Base-by-base conservation (phyloP, 2,113 vertebrate species). In the Platanista minor region DNA sequence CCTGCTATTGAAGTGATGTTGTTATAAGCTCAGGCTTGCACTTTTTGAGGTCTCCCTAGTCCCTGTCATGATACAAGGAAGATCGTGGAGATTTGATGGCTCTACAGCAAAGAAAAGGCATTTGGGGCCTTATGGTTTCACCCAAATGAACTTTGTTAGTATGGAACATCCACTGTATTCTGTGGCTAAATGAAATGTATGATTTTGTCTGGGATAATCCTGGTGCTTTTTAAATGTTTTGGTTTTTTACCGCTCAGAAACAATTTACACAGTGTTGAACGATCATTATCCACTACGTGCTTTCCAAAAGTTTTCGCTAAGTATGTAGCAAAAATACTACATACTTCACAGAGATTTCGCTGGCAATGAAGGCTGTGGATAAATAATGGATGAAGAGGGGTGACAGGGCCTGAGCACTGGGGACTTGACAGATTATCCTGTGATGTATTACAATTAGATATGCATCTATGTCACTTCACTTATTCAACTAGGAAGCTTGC, bases 361-460 rank as follows among this genome's bases (percentile, higher is more conserved):
- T 97, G 96, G 87, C 97, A 97, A 78, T 96, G 96, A 98, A 98
- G 96, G 92, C 87, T 97, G 91, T 93, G 75, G 95, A 98, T 99
- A 98, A 98, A 99, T 99, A 98, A 99, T 98, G 98, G 95, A 98
- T 98, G 97, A 97, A 98, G 95, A 96, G 95, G 92, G 95, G 97
- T 97, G 98, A 97, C 96, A 97, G 96, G 97, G 97, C 96, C 98
- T 97, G 96, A 98, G 97, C 97, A 96, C 97, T 97, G 90, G 78
- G 97, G 96, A 89, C 96, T 95, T 99, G 98, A 98, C 98, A 98
- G 98, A 93, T 98, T 97, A 98, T 97, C 98, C 96, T 97, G 97
- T 98, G 98, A 99, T 98, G 95, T 98, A 98, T 99, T 98, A 93
- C 97, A 98, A 98, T 98, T 99, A 99, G 98, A 98, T 98, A 98